A percentile compares a stretch with the other conserved stretches of the same genome.
Evolutionary conservation across 2,797 vertebrate genomes (phyloP).

Genomic region (Ataeniobius toweri): DNA sequence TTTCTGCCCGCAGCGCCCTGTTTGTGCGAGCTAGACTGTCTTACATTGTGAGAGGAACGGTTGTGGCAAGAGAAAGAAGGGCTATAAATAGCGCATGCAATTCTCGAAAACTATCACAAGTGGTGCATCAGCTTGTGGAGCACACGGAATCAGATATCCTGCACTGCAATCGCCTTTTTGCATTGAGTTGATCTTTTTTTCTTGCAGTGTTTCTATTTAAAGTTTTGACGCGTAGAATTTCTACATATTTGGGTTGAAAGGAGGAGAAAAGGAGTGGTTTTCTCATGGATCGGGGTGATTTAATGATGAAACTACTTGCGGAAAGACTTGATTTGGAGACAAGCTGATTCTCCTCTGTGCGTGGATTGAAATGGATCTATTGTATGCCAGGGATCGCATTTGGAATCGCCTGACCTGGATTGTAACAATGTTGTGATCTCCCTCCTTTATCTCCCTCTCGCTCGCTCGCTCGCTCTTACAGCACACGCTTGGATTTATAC

Average conservation of each 20-base stretch:
- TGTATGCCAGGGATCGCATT: constrained; percentile 58
- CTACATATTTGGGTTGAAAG: constrained; percentile 15
- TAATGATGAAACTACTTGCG: constrained; percentile 64
- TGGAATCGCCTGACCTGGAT: constrained; percentile 78
- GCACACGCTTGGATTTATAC: constrained; percentile 73
- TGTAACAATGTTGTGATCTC: constrained; percentile 72
- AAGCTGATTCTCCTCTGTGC: constrained; percentile 55
- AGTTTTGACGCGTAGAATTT: constrained; percentile 5
- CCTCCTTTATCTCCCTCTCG: not conserved
- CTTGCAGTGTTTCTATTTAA: not conserved
- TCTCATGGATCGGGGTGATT: constrained; percentile 73
- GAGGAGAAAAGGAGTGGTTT: constrained; percentile 36
- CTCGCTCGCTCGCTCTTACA: not conserved
- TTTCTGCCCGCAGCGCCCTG: constrained; percentile 66
- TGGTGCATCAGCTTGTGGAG: constrained; percentile 78
- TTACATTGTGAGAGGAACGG: constrained; percentile 74
- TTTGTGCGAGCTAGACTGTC: constrained; percentile 53
- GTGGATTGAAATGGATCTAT: constrained; percentile 74
- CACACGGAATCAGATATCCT: constrained; percentile 69
- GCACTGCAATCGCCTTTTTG: constrained; percentile 49
- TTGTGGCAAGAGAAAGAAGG: constrained; percentile 74
- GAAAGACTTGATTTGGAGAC: constrained; percentile 65
- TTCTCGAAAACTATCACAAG: constrained; percentile 83
- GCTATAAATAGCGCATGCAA: constrained; percentile 84
- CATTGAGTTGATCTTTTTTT: constrained; percentile 33